Percentiles rank a stretch among this genome's conserved stretches.
Conservation (phyloP, 2,113 vertebrate species). For the Jaculus jaculus region DNA sequence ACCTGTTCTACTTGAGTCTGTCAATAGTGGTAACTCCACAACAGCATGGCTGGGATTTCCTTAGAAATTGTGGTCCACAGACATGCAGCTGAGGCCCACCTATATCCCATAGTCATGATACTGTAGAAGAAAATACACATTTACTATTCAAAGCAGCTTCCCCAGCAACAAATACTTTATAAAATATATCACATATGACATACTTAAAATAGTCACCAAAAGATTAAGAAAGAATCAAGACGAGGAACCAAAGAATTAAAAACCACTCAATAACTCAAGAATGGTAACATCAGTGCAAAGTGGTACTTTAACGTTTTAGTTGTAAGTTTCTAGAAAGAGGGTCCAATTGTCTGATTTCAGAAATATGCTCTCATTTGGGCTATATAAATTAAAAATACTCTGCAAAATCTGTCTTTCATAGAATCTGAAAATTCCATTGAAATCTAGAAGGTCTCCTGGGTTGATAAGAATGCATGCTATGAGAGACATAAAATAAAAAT, state of each 20-base stretch:
- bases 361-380: background rate
- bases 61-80: background rate
- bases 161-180: background rate
- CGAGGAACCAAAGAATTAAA: background rate
- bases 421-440: background rate
- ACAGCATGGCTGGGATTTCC: background rate
- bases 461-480: background rate
- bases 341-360: background rate
- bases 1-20: background rate
- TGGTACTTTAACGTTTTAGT: background rate
- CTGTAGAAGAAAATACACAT: background rate
- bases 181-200: background rate
- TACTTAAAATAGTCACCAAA: background rate
- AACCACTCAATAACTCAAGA: background rate
- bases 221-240: background rate
- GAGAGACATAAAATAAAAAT: background rate
- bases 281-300: background rate
- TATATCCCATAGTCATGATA: background rate
- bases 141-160: background rate
- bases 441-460: background rate
- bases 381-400: background rate
- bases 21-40: fast-evolving
- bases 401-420: background rate
- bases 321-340: background rate
- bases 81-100: too few species aligned